Percentiles rank a stretch among this genome's conserved stretches.
Evolutionary conservation across 2,797 vertebrate species (phyloP).

Genomic region (Ctenopoma kingsleyae): DNA sequence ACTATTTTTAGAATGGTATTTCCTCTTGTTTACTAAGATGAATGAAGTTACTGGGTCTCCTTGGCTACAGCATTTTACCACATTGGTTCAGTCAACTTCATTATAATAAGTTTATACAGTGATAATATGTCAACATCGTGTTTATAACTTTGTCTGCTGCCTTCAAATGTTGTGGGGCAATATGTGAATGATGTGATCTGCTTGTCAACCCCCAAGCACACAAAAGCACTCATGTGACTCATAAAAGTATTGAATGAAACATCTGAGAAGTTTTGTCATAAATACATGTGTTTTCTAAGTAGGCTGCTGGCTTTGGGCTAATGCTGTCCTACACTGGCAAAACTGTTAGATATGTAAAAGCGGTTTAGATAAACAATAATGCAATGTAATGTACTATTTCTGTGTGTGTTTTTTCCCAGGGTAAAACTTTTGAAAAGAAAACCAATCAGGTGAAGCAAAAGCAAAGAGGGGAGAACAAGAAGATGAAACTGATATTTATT

Average conservation of each 20-base stretch:
- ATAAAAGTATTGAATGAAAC: not conserved
- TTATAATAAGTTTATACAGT: not conserved
- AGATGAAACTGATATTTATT: conserved; percentile 70
- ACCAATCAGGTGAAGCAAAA: conserved; percentile 76
- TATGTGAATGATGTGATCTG: conserved; percentile 36
- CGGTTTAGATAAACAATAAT: not conserved
- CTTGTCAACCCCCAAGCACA: not conserved
- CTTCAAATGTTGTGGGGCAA: too few relatives aligned
- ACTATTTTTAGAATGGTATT: conserved; percentile 87
- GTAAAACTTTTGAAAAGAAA: conserved; percentile 80
- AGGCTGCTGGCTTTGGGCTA: not conserved
- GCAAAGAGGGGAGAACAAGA: conserved; percentile 76
- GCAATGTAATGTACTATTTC: not conserved
- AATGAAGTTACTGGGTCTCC: conserved; percentile 74
- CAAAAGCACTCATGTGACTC: not conserved
- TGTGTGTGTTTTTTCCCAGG: conserved; percentile 59
- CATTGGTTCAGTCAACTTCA: not conserved
- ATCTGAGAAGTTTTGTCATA: not conserved
- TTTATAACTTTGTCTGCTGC: not conserved
- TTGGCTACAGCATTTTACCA: conserved; percentile 46
- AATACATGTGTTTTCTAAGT: not conserved
- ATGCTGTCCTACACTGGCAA: not conserved
- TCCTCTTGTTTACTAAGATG: conserved; percentile 82
- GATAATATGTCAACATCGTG: not conserved
- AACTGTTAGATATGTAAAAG: not conserved